Evolutionary conservation across 2,797 vertebrate species (phyloP), one percentile per base, ranked within the genome.

Genomic region (Protonibea diacanthus): DNA sequence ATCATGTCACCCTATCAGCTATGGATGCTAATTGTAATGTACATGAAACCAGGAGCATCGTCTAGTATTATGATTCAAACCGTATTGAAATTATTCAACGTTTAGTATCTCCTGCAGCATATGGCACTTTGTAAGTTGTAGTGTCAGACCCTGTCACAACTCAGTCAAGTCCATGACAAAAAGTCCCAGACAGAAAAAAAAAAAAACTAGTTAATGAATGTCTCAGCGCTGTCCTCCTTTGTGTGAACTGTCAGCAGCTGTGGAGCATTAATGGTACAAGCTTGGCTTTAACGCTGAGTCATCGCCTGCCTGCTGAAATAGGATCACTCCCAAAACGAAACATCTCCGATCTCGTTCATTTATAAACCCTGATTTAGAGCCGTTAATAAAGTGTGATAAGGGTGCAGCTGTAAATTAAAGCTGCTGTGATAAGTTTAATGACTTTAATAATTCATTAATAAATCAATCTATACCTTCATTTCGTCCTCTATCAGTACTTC

Each of bases 231-330:
- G 17, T 67, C 40, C 23, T 25, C 23, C 38, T 67, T 25, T 52
- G 59, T 53, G 20, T 23, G 17, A 61, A 18, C 64, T 63, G 56
- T 60, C 57, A 64, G 59, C 45, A 55, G 61, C 33, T 29, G 55
- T 1, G 7, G 11, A 48, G 69, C 21, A 52, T 55, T 64, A 63
- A 25, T 48, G 18, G 18, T 21, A 42, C 27, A 52, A 52, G 44
- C 44, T 52, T 21, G 42, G 51, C 14, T 53, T 68, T 23, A 74
- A 69, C 29, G 33, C 25, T 25, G 62, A 76, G 58, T 47, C 63
- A 68, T 49, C 0, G 17, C 12, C 21, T 71, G 21, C 0, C 44
- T 59, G 2, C 42, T 44, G 9, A 21, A 48, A 52, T 1, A 58
- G 2, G n/a, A 77, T 52, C 53, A n/a, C 11, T 17, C 18, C 38